Base-by-base conservation (phyloP, 2,888 invertebrate species). In the Spilarctia lutea region DNA sequence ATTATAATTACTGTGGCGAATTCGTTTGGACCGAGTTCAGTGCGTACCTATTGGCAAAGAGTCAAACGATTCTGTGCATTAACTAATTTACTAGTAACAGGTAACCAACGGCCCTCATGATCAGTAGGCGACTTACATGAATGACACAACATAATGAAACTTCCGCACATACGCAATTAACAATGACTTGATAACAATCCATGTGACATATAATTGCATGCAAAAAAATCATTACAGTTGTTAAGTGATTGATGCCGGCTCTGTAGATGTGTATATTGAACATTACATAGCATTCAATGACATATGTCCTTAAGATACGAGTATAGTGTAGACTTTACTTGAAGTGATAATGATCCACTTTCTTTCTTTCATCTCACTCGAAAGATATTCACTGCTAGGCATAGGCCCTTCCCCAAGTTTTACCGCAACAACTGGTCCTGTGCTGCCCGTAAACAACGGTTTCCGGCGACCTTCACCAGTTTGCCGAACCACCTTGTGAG, bases 71-170 rank as follows among this genome's bases (percentile, higher is more conserved):
- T 77, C 72, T 71, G 74, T 79, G 71, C 74, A 81, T 79, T 77
- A 81, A 83, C 79, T 71, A 78, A 86, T 80, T 85, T 80, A 81
- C 75, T 82, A n/a, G n/a, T n/a, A n/a, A 75, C 78, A 48, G 48
- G 48, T 20, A 79, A 79, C 79, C 42, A 60, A 76, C 75, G 75
- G 78, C 78, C 78, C 71, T 77, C 79, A 83, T 79, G 79, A 77
- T 71, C 79, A 76, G 78, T 71, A 83, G 77, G 83, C 79, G 82
- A 78, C 81, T 79, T 77, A 79, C 81, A 80, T 83, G 85, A 89
- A 91, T 91, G 91, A 92, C 91, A 88, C 81, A 86, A 86, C 89
- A 90, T 85, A 87, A 87, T 87, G 85, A 83, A 81, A 88, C 88
- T 90, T 91, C 92, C 91, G 89, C 83, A 79, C 83, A 79, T 83